Evolutionary conservation across 1,140 invertebrate genomes (phyloP).

Genomic region (Cyclina sinensis): DNA sequence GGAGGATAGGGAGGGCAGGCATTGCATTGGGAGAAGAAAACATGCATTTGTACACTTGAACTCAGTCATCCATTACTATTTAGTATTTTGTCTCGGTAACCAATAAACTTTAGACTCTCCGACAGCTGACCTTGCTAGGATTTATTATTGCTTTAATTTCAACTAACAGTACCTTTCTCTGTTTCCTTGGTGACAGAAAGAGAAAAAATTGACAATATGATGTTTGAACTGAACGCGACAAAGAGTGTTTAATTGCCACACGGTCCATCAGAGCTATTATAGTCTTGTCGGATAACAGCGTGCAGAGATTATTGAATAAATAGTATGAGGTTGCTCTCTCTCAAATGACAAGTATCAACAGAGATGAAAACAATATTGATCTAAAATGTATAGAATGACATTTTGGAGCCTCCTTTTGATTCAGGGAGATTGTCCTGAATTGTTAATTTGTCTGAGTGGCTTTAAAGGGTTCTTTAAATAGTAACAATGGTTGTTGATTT

Average conservation of each 20-base stretch:
- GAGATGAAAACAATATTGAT: slow-evolving; percentile 57
- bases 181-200: slow-evolving; percentile 56
- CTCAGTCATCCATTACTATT: no score
- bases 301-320: slow-evolving; percentile 56
- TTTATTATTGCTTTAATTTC: slow-evolving; percentile 13
- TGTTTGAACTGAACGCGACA: slow-evolving; percentile 38
- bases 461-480: not conserved
- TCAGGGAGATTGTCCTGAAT: not conserved
- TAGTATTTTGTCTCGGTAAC: not conserved
- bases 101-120: not conserved
- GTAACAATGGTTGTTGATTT: no score
- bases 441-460: slow-evolving; percentile 11
- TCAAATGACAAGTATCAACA: slow-evolving; percentile 53
- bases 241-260: slow-evolving; percentile 46
- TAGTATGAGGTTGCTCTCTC: not conserved
- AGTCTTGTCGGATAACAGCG: not conserved
- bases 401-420: not conserved
- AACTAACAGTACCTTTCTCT: not conserved
- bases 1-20: no score
- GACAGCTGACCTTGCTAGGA: not conserved
- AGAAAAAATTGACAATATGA: slow-evolving; percentile 38
- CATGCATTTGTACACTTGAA: no score
- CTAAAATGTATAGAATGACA: slow-evolving; percentile 13
- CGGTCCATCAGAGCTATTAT: not conserved
- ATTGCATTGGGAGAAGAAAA: no score